These are phyloP conservation scores for Orthosia cruda DNA, from an alignment of 2,888 invertebrate genomes.

Conservation along the genomic window DNA sequence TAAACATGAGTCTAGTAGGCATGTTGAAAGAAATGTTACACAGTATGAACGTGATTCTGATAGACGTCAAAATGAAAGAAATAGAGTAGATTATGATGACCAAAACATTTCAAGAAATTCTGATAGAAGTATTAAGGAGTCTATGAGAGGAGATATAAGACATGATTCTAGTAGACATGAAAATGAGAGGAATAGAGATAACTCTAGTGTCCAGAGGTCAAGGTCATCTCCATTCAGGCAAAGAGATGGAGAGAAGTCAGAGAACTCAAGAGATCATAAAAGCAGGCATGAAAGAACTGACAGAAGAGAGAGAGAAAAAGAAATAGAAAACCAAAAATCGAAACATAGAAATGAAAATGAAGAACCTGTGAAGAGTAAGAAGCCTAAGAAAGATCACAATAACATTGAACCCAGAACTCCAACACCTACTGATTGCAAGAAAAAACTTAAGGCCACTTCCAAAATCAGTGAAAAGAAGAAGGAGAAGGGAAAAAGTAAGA, in stretches of 20 bases:
- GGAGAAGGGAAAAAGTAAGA: constrained; percentile 59
- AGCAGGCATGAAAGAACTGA: constrained; percentile 41
- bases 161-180: constrained; percentile 39
- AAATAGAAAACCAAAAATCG: constrained; percentile 43
- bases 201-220: constrained; percentile 43
- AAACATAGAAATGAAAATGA: constrained; percentile 58
- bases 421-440: constrained; percentile 64
- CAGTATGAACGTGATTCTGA: constrained; percentile 40
- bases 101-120: constrained; percentile 51
- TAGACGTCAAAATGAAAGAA: constrained; percentile 50
- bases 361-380: constrained; percentile 47
- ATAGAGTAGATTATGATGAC: constrained; percentile 33
- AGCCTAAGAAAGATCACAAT: constrained; percentile 42
- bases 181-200: constrained; percentile 42
- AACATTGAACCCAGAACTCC: constrained; percentile 68
- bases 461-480: constrained; percentile 69
- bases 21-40: constrained; percentile 44
- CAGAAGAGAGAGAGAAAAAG: constrained; percentile 43
- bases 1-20: constrained; percentile 38
- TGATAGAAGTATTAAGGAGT: constrained; percentile 44
- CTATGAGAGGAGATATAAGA: too few species aligned
- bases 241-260: constrained; percentile 49
- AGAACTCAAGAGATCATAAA: constrained; percentile 53
- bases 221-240: constrained; percentile 52
- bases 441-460: constrained; percentile 55